Evolutionary conservation across 2,888 invertebrate species (phyloP).

Genomic region (Steinernema hermaphroditum): DNA sequence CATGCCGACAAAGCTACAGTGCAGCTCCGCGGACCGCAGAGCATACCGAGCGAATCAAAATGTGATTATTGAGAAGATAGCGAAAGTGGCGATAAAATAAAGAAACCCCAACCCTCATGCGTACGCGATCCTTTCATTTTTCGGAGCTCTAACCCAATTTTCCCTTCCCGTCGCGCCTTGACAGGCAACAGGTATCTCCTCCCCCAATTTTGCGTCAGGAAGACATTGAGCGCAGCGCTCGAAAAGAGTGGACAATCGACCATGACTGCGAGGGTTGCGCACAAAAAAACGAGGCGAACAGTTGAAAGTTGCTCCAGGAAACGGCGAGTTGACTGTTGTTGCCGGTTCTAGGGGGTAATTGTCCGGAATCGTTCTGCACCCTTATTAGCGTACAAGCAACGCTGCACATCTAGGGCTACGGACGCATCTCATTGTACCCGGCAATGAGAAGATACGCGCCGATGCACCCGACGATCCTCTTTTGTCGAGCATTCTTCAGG

Average conservation of each 20-base stretch:
- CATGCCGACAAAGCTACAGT: background rate
- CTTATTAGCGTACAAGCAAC: conserved; percentile 15
- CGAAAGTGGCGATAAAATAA: conserved; percentile 30
- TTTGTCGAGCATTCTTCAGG: too few species aligned
- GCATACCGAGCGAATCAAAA: background rate
- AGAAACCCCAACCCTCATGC: conserved; percentile 9
- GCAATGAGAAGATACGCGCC: background rate
- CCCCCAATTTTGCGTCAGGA: conserved; percentile 1
- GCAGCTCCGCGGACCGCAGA: background rate
- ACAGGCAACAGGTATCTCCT: conserved; percentile 22
- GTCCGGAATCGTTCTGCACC: background rate
- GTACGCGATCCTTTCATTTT: conserved; percentile 28
- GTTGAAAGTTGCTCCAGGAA: background rate
- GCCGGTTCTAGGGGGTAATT: background rate
- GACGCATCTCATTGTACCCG: conserved; percentile 9
- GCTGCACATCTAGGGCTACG: conserved; percentile 17
- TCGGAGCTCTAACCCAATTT: conserved; percentile 26
- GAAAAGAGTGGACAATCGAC: conserved; percentile 1
- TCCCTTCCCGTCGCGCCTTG: conserved; percentile 10
- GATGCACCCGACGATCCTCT: background rate
- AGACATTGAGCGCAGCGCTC: background rate
- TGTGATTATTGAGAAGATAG: conserved; percentile 25
- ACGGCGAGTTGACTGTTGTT: background rate
- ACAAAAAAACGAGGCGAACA: conserved; percentile 1
- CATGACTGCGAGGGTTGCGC: background rate